Base-by-base conservation (phyloP, 2,113 vertebrate genomes). In the Murina feae region DNA sequence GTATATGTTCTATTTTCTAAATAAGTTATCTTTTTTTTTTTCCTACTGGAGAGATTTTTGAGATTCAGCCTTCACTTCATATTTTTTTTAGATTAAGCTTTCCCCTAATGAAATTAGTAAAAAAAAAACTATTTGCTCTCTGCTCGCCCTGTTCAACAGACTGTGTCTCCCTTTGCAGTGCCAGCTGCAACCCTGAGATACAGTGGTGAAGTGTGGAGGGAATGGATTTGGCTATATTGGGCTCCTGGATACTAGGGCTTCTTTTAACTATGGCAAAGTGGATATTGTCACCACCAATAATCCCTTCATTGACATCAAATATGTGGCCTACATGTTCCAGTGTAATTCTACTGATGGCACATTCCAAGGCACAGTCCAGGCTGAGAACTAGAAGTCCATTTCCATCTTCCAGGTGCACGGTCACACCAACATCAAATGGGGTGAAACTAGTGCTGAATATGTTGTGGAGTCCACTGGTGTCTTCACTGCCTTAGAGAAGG, bases 21-120 rank as follows among this genome's bases (percentile, higher is more conserved):
- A 86, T 63, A 82, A 18, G 25, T 55, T 58, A 78, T 14, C n/a
- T 88, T 72, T 49, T 58, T 39, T 55, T 79, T 80, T 58, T 60
- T 8, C 53, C 35, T 42, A 16, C 37, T 83, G 5, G 60, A 81
- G n/a, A 30, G 28, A 35, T 75, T 80, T 79, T 96, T 76, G 58
- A 68, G 42, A 75, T 18, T 81, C 21, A 66, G 42, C n/a, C 89
- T 72, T 86, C 11, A 5, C 14, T 80, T 87, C n/a, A 75, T 93
- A 47, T 91, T 53, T 5, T 0, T 89, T 74, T 49, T 85, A 74
- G 55, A 72, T 78, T 87, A 90, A 81, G 7, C 44, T 85, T 90
- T 92, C 35, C 44, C 6, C 47, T 69, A 51, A 82, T 39, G 30
- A 91, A 93, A 93, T 74, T 58, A 94, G 32, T 85, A 91, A 90